Evolutionary conservation across 1,140 invertebrate genomes (phyloP).

Genomic region (Platorchestia sp.): DNA sequence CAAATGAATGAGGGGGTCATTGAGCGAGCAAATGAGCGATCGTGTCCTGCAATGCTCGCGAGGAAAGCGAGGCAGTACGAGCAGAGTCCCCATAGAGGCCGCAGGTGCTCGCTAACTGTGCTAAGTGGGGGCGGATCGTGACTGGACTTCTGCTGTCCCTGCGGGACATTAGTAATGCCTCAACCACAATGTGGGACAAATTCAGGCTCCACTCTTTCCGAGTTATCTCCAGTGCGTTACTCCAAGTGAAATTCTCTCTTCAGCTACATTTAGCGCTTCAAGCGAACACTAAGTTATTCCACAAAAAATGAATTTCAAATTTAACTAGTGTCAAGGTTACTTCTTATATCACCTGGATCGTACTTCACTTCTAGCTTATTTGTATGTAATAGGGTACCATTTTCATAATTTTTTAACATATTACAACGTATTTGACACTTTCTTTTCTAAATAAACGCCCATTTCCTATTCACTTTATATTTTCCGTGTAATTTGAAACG

Average conservation of each 20-base stretch:
- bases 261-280: not conserved
- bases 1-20: constrained; percentile 8
- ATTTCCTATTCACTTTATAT: no score
- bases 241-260: not conserved
- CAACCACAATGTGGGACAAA: not conserved
- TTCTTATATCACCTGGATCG: no score
- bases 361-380: not conserved
- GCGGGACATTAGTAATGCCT: not conserved
- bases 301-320: not conserved
- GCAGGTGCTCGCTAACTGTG: constrained; percentile 46
- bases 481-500: no score
- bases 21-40: constrained; percentile 26
- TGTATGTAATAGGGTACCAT: no score
- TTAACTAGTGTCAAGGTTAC: no score
- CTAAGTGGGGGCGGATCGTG: constrained; percentile 28
- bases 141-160: not conserved
- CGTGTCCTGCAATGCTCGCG: constrained; percentile 25
- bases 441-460: no score
- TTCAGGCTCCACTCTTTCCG: not conserved
- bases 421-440: no score
- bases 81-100: not conserved
- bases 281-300: not conserved
- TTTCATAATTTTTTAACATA: no score
- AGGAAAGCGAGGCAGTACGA: constrained; percentile 21
- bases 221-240: not conserved